Evolutionary conservation across 1,140 invertebrate species (phyloP).

Genomic region (Hylyphantes graminicola): DNA sequence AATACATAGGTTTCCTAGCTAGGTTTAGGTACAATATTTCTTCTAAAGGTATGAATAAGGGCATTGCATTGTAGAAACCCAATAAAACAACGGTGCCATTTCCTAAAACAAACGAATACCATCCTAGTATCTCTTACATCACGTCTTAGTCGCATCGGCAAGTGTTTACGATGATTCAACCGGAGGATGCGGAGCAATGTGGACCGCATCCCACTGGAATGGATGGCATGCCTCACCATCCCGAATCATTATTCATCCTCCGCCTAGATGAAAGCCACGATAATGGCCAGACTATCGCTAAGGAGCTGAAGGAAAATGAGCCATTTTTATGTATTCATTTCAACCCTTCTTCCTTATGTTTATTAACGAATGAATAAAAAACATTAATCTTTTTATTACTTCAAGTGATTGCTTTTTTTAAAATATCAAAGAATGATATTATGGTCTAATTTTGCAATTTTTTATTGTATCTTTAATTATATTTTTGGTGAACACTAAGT

Average conservation of each 20-base stretch:
- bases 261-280: constrained; percentile 48
- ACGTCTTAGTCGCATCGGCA: constrained; percentile 28
- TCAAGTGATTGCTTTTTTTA: no score
- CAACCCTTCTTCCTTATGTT: not conserved
- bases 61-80: not conserved
- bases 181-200: not conserved
- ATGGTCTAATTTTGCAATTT: no score
- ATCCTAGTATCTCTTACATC: constrained; percentile 34
- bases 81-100: constrained; percentile 52
- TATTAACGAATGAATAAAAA: no score
- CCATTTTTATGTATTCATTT: constrained; percentile 17
- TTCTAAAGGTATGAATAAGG: not conserved
- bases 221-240: constrained; percentile 47
- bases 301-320: not conserved
- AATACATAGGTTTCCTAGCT: no score
- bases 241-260: constrained; percentile 52
- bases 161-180: constrained; percentile 53
- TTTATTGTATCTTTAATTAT: no score
- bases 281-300: constrained; percentile 53
- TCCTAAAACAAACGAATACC: constrained; percentile 28
- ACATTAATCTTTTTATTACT: no score
- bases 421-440: no score
- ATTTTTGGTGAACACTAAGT: no score
- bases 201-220: constrained; percentile 19
- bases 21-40: no score